A percentile compares a stretch with the other conserved stretches of the same genome.
Evolutionary conservation across 23 tunicate genomes (phyloP).

Genomic region (Trididemnum clinides): DNA sequence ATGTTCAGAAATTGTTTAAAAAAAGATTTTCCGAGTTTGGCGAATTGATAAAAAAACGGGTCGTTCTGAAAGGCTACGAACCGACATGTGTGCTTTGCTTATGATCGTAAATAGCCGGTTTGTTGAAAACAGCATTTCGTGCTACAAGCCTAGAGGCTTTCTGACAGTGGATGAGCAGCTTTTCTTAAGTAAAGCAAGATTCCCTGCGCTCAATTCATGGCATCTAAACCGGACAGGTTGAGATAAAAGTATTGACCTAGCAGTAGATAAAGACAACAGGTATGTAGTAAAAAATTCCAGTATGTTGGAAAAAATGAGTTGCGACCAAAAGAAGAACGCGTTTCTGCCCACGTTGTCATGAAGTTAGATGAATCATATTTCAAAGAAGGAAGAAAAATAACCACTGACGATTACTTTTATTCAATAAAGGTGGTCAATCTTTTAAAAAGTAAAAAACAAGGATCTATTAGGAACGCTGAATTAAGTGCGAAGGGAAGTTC

Average conservation of each 20-base stretch:
- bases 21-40: not conserved
- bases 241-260: not conserved
- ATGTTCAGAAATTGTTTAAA: slow-evolving; percentile 21
- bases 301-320: not conserved
- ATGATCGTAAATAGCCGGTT: not conserved
- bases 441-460: not conserved
- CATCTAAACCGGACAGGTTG: not conserved
- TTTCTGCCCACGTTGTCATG: slow-evolving; percentile 2
- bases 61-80: slow-evolving; percentile 6
- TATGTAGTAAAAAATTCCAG: not conserved
- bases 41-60: slow-evolving; percentile 1
- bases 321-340: not conserved
- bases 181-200: not conserved
- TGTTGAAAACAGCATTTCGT: not conserved
- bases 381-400: not conserved
- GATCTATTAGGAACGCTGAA: not conserved
- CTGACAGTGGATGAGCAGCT: slow-evolving; percentile 19
- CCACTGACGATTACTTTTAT: not conserved
- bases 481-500: not conserved
- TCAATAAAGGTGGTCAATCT: not conserved
- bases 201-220: not conserved
- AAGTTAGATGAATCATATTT: slow-evolving; percentile 3
- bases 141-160: slow-evolving; percentile 16
- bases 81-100: slow-evolving; percentile 4
- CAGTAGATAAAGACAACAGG: not conserved